Base-by-base conservation (phyloP, 2,113 vertebrate species). In the Callipepla squamata region DNA sequence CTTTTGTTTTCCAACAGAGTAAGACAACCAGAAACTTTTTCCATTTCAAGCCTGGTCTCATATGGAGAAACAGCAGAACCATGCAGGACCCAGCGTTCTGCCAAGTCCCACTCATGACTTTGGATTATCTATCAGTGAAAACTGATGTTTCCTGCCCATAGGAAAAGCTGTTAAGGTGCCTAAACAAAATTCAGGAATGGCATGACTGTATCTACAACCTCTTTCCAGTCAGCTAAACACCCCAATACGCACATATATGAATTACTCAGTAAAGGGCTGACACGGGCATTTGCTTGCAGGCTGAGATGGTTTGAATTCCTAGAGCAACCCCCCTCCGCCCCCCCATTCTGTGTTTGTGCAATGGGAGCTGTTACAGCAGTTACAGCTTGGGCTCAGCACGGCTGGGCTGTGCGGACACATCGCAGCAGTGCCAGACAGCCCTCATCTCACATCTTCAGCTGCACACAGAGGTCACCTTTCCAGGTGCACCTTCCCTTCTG, bases 161-260 rank as follows among this genome's bases (percentile, higher is more conserved):
- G 44, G 57, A 69, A 30, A 12, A 81, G 53, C 30, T 34, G 42
- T 44, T 50, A n/a, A 11, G 15, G 4, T 7, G 6, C 77, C 62
- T 36, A 7, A 58, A 84, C 26, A 25, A 74, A 73, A 77, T 30
- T 30, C 11, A 5, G 62, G 40, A 68, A 72, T 6, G 8, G 45
- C 14, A 28, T 0, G 3, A 50, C 32, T 21, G 2, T 11, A 55
- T 16, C 50, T 34, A 57, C 61, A 84, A 2, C 15, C 12, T 47
- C 38, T 53, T 78, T 14, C 57, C 66, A 42, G 57, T 73, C 58
- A 68, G 30, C 48, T 55, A 47, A 53, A 50, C 51, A 34, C 65
- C 28, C 20, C 1, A 44, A 18, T 5, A 2, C 1, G 15, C 13
- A 50, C 55, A 47, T 42, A 61, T 42, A 45, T 22, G 34, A 36